Percentiles rank a stretch among this genome's conserved stretches.
Evolutionary conservation across 2,113 vertebrate species (phyloP).

Genomic region (Theropithecus gelada): DNA sequence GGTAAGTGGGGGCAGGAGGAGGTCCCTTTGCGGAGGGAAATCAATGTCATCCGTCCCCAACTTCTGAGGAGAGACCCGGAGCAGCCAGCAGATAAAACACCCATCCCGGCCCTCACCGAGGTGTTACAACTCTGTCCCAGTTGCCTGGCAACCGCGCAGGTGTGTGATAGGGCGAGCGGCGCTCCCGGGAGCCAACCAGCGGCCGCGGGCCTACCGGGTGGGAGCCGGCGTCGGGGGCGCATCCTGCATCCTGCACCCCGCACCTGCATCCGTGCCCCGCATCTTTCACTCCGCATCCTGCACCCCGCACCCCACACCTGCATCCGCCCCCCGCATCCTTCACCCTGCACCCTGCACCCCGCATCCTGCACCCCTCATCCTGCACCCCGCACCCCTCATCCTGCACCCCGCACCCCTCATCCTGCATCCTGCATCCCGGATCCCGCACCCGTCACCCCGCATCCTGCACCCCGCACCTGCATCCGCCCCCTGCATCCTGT

Average conservation of each 20-base stretch:
- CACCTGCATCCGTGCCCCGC: not conserved
- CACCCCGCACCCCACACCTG: not conserved
- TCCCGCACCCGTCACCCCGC: not conserved
- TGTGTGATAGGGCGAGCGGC: constrained; percentile 60
- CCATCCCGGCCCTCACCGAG: constrained; percentile 34
- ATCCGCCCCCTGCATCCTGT: no score
- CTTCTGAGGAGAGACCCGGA: constrained; percentile 64
- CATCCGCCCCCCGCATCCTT: not conserved
- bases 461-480: not conserved
- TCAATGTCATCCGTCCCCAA: constrained; percentile 42
- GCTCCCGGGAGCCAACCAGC: constrained; percentile 69
- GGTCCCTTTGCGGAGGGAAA: not conserved
- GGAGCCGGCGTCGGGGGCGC: not conserved
- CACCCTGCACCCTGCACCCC: no score
- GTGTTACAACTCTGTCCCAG: constrained; percentile 72
- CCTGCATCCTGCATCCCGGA: not conserved
- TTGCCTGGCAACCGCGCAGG: constrained; percentile 77
- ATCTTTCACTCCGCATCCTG: no score
- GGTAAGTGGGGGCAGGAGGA: no score
- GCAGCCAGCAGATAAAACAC: constrained; percentile 53
- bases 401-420: not conserved
- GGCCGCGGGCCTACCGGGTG: constrained; percentile 34
- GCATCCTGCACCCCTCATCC: not conserved
- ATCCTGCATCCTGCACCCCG: not conserved
- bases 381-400: not conserved